A percentile compares a stretch with the other conserved stretches of the same genome.
These are phyloP conservation scores for Tachina lurida DNA, from an alignment of 2,888 invertebrate genomes.

Conservation along the genomic window DNA sequence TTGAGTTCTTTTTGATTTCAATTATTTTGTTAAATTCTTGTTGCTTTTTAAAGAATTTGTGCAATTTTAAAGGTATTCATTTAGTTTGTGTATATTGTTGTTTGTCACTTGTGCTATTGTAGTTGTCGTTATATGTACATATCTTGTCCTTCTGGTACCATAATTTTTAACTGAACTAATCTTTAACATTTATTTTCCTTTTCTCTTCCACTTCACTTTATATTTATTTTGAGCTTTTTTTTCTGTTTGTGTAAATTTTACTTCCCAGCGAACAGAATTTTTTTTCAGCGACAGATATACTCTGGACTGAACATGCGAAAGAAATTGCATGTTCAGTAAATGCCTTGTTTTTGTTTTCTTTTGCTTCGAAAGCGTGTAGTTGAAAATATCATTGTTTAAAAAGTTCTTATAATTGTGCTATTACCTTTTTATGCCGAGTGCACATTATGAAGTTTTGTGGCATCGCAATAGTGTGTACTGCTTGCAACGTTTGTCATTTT, in stretches of 20 bases:
- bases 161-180: conserved; percentile 62
- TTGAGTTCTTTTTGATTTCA: neutral
- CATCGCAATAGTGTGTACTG: too few species aligned
- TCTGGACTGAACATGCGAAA: too few species aligned
- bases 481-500: too few species aligned
- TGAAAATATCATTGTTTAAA: too few species aligned
- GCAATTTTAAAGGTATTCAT: conserved; percentile 2
- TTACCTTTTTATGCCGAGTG: too few species aligned
- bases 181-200: conserved; percentile 48
- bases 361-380: too few species aligned
- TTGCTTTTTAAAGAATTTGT: neutral
- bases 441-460: too few species aligned
- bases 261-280: conserved; percentile 21
- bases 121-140: neutral
- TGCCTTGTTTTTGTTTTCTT: too few species aligned
- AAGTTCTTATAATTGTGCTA: too few species aligned
- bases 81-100: conserved; percentile 36
- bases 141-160: conserved; percentile 59
- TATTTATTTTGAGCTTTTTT: conserved; percentile 46
- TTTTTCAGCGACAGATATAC: too few species aligned
- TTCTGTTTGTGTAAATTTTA: conserved; percentile 13
- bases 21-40: neutral
- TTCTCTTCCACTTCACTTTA: conserved; percentile 47
- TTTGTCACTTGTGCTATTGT: conserved; percentile 38
- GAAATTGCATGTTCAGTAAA: too few species aligned